phyloP scores from a whole-genome alignment of 2,113 vertebrate species.

The Pantherophis guttatus region DNA sequence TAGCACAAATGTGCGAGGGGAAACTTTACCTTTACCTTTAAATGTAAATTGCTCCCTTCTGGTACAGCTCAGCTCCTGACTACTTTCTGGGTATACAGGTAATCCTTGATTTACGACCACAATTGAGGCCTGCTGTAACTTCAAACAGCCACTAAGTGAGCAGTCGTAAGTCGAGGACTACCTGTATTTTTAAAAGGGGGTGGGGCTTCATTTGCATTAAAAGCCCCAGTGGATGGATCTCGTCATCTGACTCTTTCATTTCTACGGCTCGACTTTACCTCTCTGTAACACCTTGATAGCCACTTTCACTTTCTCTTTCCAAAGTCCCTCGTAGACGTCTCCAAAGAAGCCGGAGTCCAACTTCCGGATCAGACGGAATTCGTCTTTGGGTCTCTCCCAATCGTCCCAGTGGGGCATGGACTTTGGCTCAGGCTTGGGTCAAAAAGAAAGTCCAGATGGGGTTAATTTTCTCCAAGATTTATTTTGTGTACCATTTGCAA shows the following conservation, averaged over 20 bases:
- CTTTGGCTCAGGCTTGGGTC: slow-evolving; percentile 62
- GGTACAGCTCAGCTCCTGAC: neutral
- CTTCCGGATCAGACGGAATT: slow-evolving; percentile 72
- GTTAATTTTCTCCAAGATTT: neutral
- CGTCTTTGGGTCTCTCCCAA: slow-evolving; percentile 78
- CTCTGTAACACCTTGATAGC: slow-evolving; percentile 81
- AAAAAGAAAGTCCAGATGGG: neutral
- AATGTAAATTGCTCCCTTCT: neutral
- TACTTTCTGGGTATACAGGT: neutral
- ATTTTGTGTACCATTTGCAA: neutral
- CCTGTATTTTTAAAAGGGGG: neutral
- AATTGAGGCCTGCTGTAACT: neutral
- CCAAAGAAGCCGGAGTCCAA: slow-evolving; percentile 78
- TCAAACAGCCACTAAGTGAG: neutral
- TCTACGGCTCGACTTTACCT: slow-evolving; percentile 40
- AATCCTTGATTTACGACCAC: neutral
- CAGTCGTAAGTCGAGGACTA: neutral
- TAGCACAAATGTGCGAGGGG: too few relatives aligned
- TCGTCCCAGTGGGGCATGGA: slow-evolving; percentile 61
- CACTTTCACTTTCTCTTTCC: slow-evolving; percentile 76
- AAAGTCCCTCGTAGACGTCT: slow-evolving; percentile 74
- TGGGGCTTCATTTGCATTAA: neutral
- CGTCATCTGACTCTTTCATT: neutral
- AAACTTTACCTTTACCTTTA: too few relatives aligned
- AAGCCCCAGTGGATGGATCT: neutral